These are phyloP conservation scores for Bugula neritina DNA, from an alignment of 2,888 invertebrate species.

Conservation along the genomic window DNA sequence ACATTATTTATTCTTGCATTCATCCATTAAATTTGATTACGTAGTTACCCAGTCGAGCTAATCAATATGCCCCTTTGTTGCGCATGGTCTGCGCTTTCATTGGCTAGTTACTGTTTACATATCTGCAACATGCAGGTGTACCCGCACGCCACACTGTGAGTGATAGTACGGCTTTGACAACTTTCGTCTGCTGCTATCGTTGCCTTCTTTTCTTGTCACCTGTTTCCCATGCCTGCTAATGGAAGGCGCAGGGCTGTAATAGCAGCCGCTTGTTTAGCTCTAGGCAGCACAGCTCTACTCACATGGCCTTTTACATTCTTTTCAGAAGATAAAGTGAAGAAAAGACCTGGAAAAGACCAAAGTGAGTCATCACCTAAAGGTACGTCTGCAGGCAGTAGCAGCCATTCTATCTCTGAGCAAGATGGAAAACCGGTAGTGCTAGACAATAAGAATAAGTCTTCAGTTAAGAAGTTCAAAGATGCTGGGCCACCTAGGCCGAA, in stretches of 20 bases:
- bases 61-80: too few species aligned
- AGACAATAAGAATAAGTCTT: not conserved
- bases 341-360: not conserved
- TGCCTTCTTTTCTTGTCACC: too few species aligned
- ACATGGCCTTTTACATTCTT: conserved; percentile 22
- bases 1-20: too few species aligned
- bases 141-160: too few species aligned
- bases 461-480: not conserved
- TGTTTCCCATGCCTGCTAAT: not conserved
- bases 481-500: not conserved
- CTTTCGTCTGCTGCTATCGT: too few species aligned
- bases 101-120: too few species aligned
- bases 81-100: too few species aligned
- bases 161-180: too few species aligned
- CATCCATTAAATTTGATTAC: too few species aligned
- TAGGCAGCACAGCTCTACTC: conserved; percentile 13
- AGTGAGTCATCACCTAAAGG: not conserved
- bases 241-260: not conserved
- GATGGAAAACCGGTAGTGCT: not conserved
- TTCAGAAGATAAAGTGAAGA: conserved; percentile 17
- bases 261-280: not conserved
- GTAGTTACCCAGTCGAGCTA: too few species aligned
- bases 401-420: not conserved
- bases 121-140: too few species aligned
- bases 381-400: not conserved